Evolutionary conservation across 2,797 vertebrate genomes (phyloP), one percentile per base, ranked within the genome.

Genomic region (Premnoplex brunnescens): DNA sequence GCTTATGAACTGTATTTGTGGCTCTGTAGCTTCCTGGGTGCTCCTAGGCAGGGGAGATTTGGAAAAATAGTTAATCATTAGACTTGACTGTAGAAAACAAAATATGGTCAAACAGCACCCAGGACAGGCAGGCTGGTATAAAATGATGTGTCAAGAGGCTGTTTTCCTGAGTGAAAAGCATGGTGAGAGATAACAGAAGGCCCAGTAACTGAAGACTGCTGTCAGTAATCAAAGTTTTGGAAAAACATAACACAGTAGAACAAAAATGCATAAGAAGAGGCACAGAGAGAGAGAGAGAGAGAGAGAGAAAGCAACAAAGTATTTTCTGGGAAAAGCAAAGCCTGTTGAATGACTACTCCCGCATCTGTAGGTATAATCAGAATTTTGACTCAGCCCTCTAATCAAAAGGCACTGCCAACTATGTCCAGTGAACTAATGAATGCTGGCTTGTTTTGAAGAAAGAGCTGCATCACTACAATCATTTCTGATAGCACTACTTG

Each of bases 361-460:
- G 39, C 39, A 87, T 27, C 49, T 51, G 28, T n/a, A 86, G 73
- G 41, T 10, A 41, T 58, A 78, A 86, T 41, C 9, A 52, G 56
- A 85, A 78, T 88, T 91, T 92, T 88, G 62, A 78, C 85, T 91
- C 52, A 91, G 9, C 27, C 17, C 11, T 72, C 49, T 88, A 92
- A 93, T 75, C 30, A 80, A 83, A 92, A 52, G 49, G 46, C 27
- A 46, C n/a, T 80, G 60, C 20, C 56, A 83, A 2, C 39, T 74
- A 11, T 5, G 19, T 63, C 73, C 73, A 52, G 32, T 34, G 39
- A 73, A 46, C 36, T 89, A 81, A 84, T 27, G 86, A 76, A 75
- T 34, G 22, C 7, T 84, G 73, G 51, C 43, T 86, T 86, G 51
- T 86, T 94, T 84, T 82, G 76, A 58, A 89, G 41, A 36, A 34